Evolutionary conservation across 2,113 vertebrate genomes (phyloP).

Genomic region (Stercorarius parasiticus): DNA sequence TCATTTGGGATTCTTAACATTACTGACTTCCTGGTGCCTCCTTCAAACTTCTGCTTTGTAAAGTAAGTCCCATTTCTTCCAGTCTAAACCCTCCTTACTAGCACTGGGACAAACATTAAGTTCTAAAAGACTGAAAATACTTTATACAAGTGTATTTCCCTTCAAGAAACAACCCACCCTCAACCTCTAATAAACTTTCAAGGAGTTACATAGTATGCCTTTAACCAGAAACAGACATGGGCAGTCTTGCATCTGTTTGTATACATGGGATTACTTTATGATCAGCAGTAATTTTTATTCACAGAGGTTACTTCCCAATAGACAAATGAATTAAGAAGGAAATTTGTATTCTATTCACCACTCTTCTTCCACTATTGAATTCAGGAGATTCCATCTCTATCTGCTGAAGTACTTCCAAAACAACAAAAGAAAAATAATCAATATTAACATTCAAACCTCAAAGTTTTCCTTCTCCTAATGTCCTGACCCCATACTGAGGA

Average conservation of each 20-base stretch:
- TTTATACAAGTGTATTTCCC: not conserved
- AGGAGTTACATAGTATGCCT: not conserved
- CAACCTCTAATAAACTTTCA: not conserved
- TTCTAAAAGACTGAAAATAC: not conserved
- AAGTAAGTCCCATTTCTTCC: not conserved
- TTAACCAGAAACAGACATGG: slow-evolving; percentile 25
- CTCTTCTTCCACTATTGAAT: not conserved
- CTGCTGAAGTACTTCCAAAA: not conserved
- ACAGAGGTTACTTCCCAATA: not conserved
- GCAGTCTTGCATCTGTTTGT: not conserved
- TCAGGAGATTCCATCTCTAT: not conserved
- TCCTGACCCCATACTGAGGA: not conserved
- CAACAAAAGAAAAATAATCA: not conserved
- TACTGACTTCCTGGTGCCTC: not conserved
- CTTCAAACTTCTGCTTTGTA: not conserved
- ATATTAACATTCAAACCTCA: not conserved
- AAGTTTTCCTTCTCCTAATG: not conserved
- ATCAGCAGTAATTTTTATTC: slow-evolving; percentile 3
- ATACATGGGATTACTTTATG: not conserved
- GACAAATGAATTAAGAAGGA: not conserved
- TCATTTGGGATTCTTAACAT: not conserved
- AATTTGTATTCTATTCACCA: not conserved
- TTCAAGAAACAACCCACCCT: not conserved
- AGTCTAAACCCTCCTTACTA: not conserved
- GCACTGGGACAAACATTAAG: not conserved